Evolutionary conservation across 2,113 vertebrate species (phyloP), one percentile per base, ranked within the genome.

Genomic region (Chlorodrepanis virens): DNA sequence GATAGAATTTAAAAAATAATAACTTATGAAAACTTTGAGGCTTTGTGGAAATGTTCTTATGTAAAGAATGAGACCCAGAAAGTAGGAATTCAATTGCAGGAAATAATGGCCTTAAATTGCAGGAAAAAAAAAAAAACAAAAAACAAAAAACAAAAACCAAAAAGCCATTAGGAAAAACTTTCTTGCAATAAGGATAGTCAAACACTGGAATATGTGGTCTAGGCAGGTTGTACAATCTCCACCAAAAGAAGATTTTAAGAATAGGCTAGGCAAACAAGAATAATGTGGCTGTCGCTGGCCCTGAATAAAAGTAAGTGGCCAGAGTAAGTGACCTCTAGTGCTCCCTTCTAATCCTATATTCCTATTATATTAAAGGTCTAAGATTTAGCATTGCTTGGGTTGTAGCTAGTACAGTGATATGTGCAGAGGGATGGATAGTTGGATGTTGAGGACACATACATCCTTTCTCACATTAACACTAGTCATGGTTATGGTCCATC

Each of bases 401-500:
- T 92, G 52, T 56, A 63, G 56, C 75, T 88, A 47, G 53, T 35
- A 29, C 54, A 80, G n/a, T 39, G 40, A 10, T 64, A 52, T 59
- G 84, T 91, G 83, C 85, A 93, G n/a, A 81, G 88, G 85, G 92
- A 93, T 89, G 89, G 82, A 52, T 57, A 59, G 75, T 2, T 65
- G 80, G 69, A 42, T 42, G 60, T 70, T 74, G 84, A 96, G 94
- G 89, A 83, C 67, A 86, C 82, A 83, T 42, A 67, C 1, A 74
- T 95, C 22, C 78, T 92, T 93, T 74, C 72, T 94, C 79, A 90
- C 83, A 88, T 88, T 94, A 87, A 86, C 80, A 92, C 64, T 22
- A 54, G 40, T 78, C 28, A 60, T 94, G 70, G 88, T 96, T 93
- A 84, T 90, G 76, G 92, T 92, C 88, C 90, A 82, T 94, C 86